A percentile compares a stretch with the other conserved stretches of the same genome.
These are phyloP conservation scores for Vicugna pacos DNA, from an alignment of 2,113 vertebrate species.

Conservation along the genomic window DNA sequence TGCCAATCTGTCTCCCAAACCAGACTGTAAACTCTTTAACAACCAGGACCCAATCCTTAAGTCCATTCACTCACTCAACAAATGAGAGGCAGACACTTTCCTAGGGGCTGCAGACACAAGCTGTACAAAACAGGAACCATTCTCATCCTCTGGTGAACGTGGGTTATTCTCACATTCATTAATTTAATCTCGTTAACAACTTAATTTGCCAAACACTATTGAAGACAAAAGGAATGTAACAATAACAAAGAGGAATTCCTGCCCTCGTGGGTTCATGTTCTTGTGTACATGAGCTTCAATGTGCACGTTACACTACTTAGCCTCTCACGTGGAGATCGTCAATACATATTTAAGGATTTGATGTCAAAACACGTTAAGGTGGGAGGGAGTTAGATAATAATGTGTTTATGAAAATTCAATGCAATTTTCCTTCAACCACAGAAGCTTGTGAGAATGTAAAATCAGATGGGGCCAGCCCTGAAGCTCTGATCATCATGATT, in stretches of 20 bases:
- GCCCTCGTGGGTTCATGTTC: neutral
- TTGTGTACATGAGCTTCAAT: neutral
- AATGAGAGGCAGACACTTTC: neutral
- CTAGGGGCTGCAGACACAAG: neutral
- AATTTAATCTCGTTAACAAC: neutral
- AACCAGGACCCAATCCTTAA: neutral
- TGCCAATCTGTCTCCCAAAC: neutral
- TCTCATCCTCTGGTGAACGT: neutral
- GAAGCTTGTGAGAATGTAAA: neutral
- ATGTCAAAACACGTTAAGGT: neutral
- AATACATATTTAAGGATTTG: neutral
- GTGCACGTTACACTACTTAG: accelerated
- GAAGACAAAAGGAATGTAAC: neutral
- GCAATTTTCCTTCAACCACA: neutral
- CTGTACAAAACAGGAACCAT: neutral
- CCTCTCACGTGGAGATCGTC: neutral
- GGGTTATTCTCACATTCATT: neutral
- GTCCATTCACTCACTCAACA: neutral
- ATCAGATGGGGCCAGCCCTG: neutral
- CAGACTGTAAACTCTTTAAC: neutral
- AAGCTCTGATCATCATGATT: neutral
- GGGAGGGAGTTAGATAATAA: neutral
- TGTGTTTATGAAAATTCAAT: neutral
- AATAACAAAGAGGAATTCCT: neutral
- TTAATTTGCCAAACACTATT: neutral